Base-by-base conservation (phyloP, 2,113 vertebrate species). In the Burhinus oedicnemus region DNA sequence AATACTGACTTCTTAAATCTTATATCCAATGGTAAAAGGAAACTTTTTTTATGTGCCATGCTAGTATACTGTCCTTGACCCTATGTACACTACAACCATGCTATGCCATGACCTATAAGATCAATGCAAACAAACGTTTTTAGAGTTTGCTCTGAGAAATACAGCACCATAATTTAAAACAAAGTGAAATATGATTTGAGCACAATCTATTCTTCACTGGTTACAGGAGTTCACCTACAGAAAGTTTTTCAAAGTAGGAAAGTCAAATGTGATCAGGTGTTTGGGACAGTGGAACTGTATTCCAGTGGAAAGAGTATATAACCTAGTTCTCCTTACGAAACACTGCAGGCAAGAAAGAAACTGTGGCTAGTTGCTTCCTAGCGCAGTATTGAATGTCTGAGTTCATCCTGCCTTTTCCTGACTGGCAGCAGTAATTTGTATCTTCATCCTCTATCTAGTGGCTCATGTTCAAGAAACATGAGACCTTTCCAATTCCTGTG, bases 51-150 rank as follows among this genome's bases (percentile, higher is more conserved):
- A 57, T 89, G 74, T 96, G 47, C 3, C 3, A 40, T 60, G 20
- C 20, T 22, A 34, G 55, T 69, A 42, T 30, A 83, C 25, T 52
- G 47, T 85, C 84, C 82, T 83, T 96, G 84, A 94, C 91, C 87
- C 36, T 40, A 19, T 34, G 36, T 68, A 36, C 60, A 25, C 42
- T 72, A 36, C 57, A 79, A 55, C 47, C 34, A 44, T 40, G 14
- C 26, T 69, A n/a, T 83, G 84, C 44, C 62, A 29, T 69, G 95
- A 95, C 84, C 95, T 87, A 65, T 20, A 76, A 85, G 93, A 96
- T 95, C 89, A 95, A 76, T 82, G 89, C 84, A 95, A 85, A 84
- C 19, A 94, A 89, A 79, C 40, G 6, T 2, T 9, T 58, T 79
- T 47, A 57, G 42, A 85, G 40, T 83, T 87, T 90, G 26, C 26